Percentiles rank a stretch among this genome's conserved stretches.
These are phyloP conservation scores for Hyalella azteca DNA, from an alignment of 2,888 invertebrate genomes.

Conservation along the genomic window DNA sequence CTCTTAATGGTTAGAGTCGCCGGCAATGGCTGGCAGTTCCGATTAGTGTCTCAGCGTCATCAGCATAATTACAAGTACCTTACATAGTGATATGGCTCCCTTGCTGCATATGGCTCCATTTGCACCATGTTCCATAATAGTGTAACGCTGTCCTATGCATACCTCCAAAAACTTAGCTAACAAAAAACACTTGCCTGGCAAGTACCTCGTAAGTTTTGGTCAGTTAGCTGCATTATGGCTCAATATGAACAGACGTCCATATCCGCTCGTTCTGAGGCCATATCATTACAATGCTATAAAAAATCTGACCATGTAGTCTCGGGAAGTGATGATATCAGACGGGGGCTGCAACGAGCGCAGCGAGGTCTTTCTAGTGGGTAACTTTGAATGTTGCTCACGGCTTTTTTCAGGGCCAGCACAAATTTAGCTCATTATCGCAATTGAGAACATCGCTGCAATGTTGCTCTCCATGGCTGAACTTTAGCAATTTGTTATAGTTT, in stretches of 20 bases:
- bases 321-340: constrained; percentile 30
- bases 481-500: constrained; percentile 36
- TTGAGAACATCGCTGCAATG: constrained; percentile 36
- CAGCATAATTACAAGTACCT: constrained; percentile 36
- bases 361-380: constrained; percentile 33
- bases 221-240: constrained; percentile 24
- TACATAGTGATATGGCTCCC: constrained; percentile 5
- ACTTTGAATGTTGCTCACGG: constrained; percentile 31
- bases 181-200: neutral
- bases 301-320: constrained; percentile 37
- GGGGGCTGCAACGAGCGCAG: constrained; percentile 17
- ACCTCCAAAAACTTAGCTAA: constrained; percentile 6
- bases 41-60: constrained; percentile 32
- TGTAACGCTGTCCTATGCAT: neutral
- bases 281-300: constrained; percentile 33
- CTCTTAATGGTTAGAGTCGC: constrained; percentile 25
- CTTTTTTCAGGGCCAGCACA: constrained; percentile 29
- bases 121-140: constrained; percentile 15
- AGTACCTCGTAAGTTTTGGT: constrained; percentile 23
- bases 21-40: constrained; percentile 24
- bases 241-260: constrained; percentile 35
- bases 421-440: constrained; percentile 37
- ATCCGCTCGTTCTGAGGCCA: constrained; percentile 24
- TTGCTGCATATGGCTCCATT: constrained; percentile 35
- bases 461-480: constrained; percentile 30